Base-by-base conservation (phyloP, 2,888 invertebrate species). In the Melipona bicolor region DNA sequence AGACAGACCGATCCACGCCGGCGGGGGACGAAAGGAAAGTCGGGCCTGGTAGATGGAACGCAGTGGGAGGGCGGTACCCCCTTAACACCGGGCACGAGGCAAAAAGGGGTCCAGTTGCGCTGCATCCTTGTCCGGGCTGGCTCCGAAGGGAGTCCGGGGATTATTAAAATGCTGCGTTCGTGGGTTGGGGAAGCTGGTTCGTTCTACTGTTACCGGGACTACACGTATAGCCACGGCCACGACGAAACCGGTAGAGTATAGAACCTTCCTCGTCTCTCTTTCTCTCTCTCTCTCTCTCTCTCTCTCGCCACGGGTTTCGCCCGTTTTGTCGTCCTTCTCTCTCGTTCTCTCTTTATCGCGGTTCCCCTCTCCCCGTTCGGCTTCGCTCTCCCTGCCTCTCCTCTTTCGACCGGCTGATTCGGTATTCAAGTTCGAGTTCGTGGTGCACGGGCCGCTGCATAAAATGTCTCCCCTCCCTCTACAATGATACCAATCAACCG, bases 401-500 rank as follows among this genome's bases (percentile, higher is more conserved):
- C 59, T 54, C 71, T 54, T 79, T 83, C 61, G 62, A 71, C 83
- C 64, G 80, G 81, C 90, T 90, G 89, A 88, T 90, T 88, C 89
- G 89, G 90, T 85, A 87, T 89, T 86, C 89, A 84, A 90, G 91
- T 90, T 91, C 86, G 85, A 85, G 86, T 80, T 86, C 87, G 88
- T 88, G 87, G 87, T 90, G 89, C 90, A 89, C 83, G 91, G 50
- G 90, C 91, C 90, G 91, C 88, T 91, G 88, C 90, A 92, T 91
- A 90, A 93, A 92, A 91, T 91, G 84, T 88, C 91, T 90, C 59
- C 89, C 87, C 90, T 86, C 90, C 92, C 72, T 91, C 89, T 90
- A 91, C 92, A 92, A 93, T 92, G 92, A 93, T 93, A 90, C 92
- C 92, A 91, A 93, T 93, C 93, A 92, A 91, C 90, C 85, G 85